Evolutionary conservation across 1,140 invertebrate species (phyloP).

Genomic region (Belonocnema kinseyi): DNA sequence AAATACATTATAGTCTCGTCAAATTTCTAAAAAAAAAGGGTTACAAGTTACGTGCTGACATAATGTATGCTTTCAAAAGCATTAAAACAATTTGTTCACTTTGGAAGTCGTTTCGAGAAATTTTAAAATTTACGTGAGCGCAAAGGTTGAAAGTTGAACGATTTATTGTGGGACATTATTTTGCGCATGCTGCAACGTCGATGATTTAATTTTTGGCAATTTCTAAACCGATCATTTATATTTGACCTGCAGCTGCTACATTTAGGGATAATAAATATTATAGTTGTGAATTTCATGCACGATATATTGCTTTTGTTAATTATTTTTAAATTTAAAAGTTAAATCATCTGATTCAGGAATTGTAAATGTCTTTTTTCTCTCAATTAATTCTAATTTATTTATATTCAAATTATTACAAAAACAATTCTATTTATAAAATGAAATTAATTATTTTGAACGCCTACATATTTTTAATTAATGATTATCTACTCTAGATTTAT

Average conservation of each 20-base stretch:
- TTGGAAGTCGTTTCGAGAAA: background rate
- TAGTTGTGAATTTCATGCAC: slow-evolving; percentile 2
- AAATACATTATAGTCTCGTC: no score
- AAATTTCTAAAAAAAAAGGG: background rate
- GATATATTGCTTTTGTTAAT: background rate
- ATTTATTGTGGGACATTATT: background rate
- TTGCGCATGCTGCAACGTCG: no score
- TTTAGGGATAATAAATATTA: background rate
- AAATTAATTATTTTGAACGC: no score
- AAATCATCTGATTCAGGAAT: background rate
- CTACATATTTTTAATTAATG: no score
- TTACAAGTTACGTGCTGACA: background rate
- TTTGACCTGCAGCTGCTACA: background rate
- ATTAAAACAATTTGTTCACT: slow-evolving; percentile 5
- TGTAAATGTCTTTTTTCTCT: no score
- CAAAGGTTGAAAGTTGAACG: background rate
- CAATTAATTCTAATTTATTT: background rate
- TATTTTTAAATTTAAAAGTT: background rate
- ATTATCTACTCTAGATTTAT: no score
- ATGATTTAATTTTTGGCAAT: no score
- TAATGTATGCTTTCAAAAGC: background rate
- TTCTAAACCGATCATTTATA: no score
- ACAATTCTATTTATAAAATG: no score
- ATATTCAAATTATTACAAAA: no score
- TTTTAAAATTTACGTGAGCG: background rate